Percentiles rank a stretch among this genome's conserved stretches.
These are phyloP conservation scores for Embiotoca jacksoni DNA, from an alignment of 2,113 vertebrate species.

Conservation along the genomic window DNA sequence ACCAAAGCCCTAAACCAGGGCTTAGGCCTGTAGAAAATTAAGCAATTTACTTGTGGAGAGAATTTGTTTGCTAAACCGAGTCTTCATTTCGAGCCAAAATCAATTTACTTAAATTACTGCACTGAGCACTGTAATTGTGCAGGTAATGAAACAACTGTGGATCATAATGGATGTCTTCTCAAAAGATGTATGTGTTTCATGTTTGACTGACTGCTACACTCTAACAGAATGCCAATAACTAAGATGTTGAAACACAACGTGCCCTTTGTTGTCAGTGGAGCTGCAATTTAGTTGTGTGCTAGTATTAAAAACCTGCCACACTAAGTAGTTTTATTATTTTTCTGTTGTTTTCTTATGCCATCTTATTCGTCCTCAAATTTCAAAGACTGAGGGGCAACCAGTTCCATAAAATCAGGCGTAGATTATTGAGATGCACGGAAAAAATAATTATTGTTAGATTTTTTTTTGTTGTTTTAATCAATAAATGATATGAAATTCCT, in stretches of 20 bases:
- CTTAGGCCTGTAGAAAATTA: constrained; percentile 24
- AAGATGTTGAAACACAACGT: not conserved
- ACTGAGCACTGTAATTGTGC: constrained; percentile 37
- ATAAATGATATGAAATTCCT: no score
- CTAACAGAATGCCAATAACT: constrained; percentile 5
- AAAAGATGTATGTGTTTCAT: constrained; percentile 40
- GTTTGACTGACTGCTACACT: constrained; percentile 43
- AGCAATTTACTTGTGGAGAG: constrained; percentile 37
- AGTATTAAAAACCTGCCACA: constrained; percentile 2
- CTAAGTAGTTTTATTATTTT: no score
- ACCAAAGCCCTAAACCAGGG: constrained; percentile 20
- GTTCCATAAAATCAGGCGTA: no score
- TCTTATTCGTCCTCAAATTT: no score
- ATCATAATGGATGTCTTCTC: constrained; percentile 46
- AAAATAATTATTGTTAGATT: no score
- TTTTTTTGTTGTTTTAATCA: no score
- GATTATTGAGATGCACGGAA: no score
- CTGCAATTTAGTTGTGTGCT: constrained; percentile 1
- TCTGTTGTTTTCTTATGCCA: no score
- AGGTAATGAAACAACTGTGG: constrained; percentile 53
- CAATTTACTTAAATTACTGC: constrained; percentile 41
- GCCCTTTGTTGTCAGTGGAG: not conserved
- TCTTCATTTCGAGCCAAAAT: constrained; percentile 33
- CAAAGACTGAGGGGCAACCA: no score
- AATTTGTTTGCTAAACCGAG: constrained; percentile 28